Percentiles rank a stretch among this genome's conserved stretches.
Evolutionary conservation across 2,888 invertebrate species (phyloP).

Genomic region (Stenchaetothrips biformis): DNA sequence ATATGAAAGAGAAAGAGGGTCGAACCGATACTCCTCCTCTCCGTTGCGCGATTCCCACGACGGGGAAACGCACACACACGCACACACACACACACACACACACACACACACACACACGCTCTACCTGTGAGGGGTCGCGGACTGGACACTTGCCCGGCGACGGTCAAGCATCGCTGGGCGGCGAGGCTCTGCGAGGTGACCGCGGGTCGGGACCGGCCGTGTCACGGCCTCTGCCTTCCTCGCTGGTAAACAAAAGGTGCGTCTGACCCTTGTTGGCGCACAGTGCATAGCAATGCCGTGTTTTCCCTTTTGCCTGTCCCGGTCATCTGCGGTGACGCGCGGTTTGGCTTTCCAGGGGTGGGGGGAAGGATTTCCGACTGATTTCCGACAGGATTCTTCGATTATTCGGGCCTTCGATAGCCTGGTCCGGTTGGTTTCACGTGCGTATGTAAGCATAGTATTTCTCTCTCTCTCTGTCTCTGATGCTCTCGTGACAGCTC

Average conservation of each 20-base stretch:
- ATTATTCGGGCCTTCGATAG: too few species aligned
- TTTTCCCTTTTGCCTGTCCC: neutral
- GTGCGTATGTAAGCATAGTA: too few species aligned
- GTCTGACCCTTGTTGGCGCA: slow-evolving; percentile 12
- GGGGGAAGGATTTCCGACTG: too few species aligned
- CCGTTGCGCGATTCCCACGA: neutral
- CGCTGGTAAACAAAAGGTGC: slow-evolving; percentile 20
- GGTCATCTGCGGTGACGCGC: too few species aligned
- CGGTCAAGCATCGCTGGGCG: neutral
- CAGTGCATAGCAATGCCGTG: neutral
- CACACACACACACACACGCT: neutral
- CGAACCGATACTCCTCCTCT: neutral
- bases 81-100: neutral
- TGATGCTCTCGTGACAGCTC: too few species aligned
- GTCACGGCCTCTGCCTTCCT: neutral
- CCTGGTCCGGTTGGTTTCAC: too few species aligned
- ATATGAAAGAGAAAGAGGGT: neutral
- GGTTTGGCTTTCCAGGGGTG: too few species aligned
- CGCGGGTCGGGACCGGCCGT: slow-evolving; percentile 31
- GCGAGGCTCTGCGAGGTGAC: neutral
- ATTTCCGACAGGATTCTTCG: too few species aligned
- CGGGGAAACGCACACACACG: neutral
- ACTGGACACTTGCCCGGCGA: neutral
- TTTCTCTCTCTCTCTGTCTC: too few species aligned
- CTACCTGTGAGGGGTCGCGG: neutral